Base-by-base conservation (phyloP, 2,888 invertebrate species). In the Eudemis profundana region DNA sequence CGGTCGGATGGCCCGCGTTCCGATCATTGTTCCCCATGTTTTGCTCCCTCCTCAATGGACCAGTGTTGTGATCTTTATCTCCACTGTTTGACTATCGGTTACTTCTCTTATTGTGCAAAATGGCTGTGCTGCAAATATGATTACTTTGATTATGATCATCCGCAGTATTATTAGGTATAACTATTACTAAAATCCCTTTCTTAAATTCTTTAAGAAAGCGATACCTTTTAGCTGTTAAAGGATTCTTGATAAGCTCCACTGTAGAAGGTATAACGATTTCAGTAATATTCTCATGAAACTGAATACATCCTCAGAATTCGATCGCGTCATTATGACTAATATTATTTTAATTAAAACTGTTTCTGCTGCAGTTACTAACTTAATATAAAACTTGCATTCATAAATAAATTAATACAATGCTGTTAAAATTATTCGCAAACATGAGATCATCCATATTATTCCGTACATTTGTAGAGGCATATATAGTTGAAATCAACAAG, bases 1-100 rank as follows among this genome's bases (percentile, higher is more conserved):
- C 86, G 86, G 86, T 87, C 83, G 73, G 72, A 74, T 78, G 70
- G 74, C 76, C 73, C 72, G 81, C 85, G 80, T 84, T 81, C 83
- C 76, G 69, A 72, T 78, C 78, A 81, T 84, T 82, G 77, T 80
- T 68, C 71, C 54, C 64, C 23, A 14, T 46, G 51, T 63, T 47
- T 53, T 53, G 44, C 57, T 21, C 27, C 46, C 42, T 47, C 23
- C 42, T 50, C 61, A 47, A 51, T 66, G 61, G 61, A 60, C 57
- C 65, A 54, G 42, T 66, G 51, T 66, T 65, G 36, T 66, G 61
- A 65, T 60, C 27, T 49, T 59, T 60, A 53, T 65, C 61, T 19
- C 23, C 19, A 21, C 5, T 19, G 33, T 14, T 33, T 46, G 51
- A 29, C 59, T 46, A 60, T 44, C 56, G 27, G 42, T 12, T 27